Conservation (phyloP, 2,888 invertebrate genomes). For the Agrochola lota region DNA sequence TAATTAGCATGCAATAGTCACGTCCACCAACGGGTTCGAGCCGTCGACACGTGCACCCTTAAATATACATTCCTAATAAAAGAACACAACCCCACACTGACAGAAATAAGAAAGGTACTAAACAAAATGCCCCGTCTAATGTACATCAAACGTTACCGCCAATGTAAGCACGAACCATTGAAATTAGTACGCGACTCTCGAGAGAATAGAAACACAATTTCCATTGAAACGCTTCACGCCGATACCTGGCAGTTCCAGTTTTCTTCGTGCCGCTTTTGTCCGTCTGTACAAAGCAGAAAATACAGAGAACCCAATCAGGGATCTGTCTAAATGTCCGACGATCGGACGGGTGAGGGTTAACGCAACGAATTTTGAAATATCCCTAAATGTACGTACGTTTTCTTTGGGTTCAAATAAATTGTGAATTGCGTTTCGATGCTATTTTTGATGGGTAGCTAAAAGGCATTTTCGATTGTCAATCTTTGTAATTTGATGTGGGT, state of each 20-base stretch:
- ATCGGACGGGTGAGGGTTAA: slow-evolving; percentile 67
- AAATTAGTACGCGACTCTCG: slow-evolving; percentile 71
- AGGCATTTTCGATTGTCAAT: slow-evolving; percentile 31
- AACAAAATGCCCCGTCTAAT: slow-evolving; percentile 43
- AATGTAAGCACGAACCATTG: slow-evolving; percentile 65
- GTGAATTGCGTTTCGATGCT: slow-evolving; percentile 28
- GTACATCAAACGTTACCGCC: slow-evolving; percentile 46
- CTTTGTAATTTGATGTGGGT: slow-evolving; percentile 19
- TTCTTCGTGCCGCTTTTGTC: slow-evolving; percentile 77
- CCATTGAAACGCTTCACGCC: slow-evolving; percentile 76
- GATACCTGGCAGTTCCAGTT: slow-evolving; percentile 73
- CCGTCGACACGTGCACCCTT: too few relatives aligned
- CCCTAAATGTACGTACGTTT: slow-evolving; percentile 53
- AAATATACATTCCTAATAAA: neutral
- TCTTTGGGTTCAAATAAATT: slow-evolving; percentile 45
- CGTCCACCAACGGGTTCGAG: too few relatives aligned
- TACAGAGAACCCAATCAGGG: slow-evolving; percentile 81
- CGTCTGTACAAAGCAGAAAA: slow-evolving; percentile 74
- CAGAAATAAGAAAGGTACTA: slow-evolving; percentile 36
- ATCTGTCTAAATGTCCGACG: slow-evolving; percentile 79
- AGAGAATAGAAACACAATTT: slow-evolving; percentile 79
- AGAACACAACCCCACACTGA: neutral
- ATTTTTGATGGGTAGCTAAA: slow-evolving; percentile 19
- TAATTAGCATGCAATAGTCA: too few relatives aligned
- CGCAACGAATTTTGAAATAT: slow-evolving; percentile 66